Conservation (phyloP, 2,113 vertebrate genomes). For the Pavo muticus region DNA sequence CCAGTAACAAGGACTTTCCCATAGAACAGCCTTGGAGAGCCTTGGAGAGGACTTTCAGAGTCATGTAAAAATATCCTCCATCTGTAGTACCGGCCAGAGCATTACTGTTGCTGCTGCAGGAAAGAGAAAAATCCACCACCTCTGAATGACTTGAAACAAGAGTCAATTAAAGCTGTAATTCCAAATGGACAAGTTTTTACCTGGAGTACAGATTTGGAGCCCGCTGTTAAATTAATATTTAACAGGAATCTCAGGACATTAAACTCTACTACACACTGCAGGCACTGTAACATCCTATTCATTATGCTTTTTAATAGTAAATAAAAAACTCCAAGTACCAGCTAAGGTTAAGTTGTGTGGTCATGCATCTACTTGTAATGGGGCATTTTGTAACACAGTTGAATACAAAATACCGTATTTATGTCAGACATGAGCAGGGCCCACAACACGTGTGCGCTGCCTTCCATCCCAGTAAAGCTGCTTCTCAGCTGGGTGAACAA, state of each 20-base stretch:
- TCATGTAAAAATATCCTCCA: background rate
- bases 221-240: background rate
- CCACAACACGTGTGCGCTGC: background rate
- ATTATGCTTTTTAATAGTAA: background rate
- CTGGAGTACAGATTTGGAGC: background rate
- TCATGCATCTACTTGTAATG: accelerated
- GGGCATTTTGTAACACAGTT: background rate
- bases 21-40: background rate
- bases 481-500: background rate
- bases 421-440: background rate
- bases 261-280: background rate
- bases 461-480: accelerated
- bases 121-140: background rate
- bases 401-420: background rate
- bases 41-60: background rate
- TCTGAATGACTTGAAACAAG: background rate
- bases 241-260: background rate
- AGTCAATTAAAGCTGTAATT: background rate
- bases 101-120: background rate
- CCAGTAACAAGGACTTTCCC: background rate
- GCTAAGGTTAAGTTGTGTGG: accelerated
- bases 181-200: background rate
- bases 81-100: background rate
- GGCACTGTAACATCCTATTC: background rate
- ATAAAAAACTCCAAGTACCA: background rate